These are phyloP conservation scores for Picathartes gymnocephalus DNA, from an alignment of 2,113 vertebrate genomes.

Conservation along the genomic window DNA sequence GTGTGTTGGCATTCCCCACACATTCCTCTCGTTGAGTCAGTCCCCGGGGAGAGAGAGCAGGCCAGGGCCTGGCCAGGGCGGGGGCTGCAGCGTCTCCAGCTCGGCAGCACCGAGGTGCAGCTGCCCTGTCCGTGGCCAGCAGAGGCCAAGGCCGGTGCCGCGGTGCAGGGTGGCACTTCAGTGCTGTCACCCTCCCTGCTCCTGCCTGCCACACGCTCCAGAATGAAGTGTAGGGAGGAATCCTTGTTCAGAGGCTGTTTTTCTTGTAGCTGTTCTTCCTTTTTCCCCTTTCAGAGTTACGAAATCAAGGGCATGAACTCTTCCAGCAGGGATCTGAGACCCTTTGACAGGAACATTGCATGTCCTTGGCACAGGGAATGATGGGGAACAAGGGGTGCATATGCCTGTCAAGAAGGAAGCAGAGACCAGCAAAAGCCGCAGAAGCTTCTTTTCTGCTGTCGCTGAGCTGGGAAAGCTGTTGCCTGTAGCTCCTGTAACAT, in stretches of 20 bases:
- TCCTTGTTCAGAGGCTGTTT: background rate
- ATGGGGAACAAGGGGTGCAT: background rate
- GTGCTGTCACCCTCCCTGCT: background rate
- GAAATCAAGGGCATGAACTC: slow-evolving; percentile 5
- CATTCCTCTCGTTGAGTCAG: slow-evolving; percentile 39
- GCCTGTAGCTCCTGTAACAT: background rate
- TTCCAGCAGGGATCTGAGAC: background rate
- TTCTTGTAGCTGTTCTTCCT: background rate
- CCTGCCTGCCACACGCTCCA: background rate
- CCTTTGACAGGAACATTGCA: background rate
- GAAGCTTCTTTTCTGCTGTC: background rate
- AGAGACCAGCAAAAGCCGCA: background rate
- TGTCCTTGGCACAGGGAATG: background rate
- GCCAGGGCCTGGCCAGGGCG: rapidly evolving
- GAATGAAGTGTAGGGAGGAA: rapidly evolving
- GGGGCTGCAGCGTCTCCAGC: background rate
- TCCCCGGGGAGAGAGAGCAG: background rate
- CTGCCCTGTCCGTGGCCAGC: rapidly evolving
- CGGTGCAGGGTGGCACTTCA: background rate
- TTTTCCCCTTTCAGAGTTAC: background rate
- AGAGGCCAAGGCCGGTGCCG: rapidly evolving
- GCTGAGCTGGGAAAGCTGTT: background rate
- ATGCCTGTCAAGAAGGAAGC: background rate
- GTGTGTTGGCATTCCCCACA: background rate
- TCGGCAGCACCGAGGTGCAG: background rate